Conservation (phyloP, 2,888 invertebrate species). For the Drosophila pseudotalamancana region DNA sequence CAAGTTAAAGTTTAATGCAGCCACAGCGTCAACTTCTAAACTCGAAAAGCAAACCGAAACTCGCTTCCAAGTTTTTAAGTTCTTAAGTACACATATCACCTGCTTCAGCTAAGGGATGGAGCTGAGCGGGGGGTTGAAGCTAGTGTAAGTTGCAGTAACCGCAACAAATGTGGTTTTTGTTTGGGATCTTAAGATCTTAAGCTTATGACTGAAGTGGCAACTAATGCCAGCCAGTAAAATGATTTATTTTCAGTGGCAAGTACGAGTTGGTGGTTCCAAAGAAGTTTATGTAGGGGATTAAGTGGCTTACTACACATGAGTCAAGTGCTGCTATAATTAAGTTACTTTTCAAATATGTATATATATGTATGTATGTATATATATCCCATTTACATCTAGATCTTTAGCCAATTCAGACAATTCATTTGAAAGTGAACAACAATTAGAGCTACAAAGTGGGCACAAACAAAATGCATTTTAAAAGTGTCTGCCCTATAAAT, state of each 20-base stretch:
- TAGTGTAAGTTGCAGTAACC: slow-evolving; percentile 27
- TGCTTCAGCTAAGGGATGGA: slow-evolving; percentile 21
- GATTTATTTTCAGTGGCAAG: slow-evolving; percentile 54
- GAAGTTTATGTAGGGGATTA: slow-evolving; percentile 33
- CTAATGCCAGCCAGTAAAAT: slow-evolving; percentile 49
- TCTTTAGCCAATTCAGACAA: slow-evolving; percentile 1
- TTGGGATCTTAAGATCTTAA: slow-evolving; percentile 46
- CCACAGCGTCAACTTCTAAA: slow-evolving; percentile 54
- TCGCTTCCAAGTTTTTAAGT: slow-evolving; percentile 63
- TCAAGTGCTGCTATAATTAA: slow-evolving; percentile 48
- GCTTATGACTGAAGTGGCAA: slow-evolving; percentile 49
- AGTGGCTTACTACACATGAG: slow-evolving; percentile 24
- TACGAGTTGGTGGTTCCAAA: neutral
- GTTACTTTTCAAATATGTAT: slow-evolving; percentile 2
- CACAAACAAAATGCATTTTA: slow-evolving; percentile 11
- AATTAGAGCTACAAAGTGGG: slow-evolving; percentile 32
- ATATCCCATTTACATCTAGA: slow-evolving; percentile 1
- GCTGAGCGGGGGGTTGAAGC: neutral
- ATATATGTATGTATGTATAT: slow-evolving; percentile 1
- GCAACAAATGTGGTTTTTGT: slow-evolving; percentile 61
- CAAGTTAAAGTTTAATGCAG: slow-evolving; percentile 59
- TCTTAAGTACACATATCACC: slow-evolving; percentile 69
- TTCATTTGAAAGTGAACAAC: slow-evolving; percentile 1
- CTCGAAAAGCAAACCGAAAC: slow-evolving; percentile 51
- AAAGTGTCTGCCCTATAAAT: slow-evolving; percentile 38